Evolutionary conservation across 1,140 invertebrate genomes (phyloP), one percentile per base, ranked within the genome.

Genomic region (Drosophila tani): DNA sequence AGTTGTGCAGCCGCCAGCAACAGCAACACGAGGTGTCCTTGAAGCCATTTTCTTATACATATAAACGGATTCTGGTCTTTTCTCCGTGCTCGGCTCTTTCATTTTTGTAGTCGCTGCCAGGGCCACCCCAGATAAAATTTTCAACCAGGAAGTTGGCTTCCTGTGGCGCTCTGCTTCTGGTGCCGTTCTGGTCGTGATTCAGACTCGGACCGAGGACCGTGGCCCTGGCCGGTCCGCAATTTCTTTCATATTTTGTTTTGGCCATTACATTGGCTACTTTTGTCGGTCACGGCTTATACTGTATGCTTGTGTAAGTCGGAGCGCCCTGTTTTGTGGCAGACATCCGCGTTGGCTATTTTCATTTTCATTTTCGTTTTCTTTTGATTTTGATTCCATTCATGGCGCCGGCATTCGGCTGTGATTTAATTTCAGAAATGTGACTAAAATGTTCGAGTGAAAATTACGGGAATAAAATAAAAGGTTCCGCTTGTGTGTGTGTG

Each of bases 21-120:
- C 60, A 66, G 45, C 71, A 41, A 3, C 14, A 27, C 55, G 75
- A 57, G 65, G 79, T 88, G 84, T 83, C 84, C 84, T 87, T 90
- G 84, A 88, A 88, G 81, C 84, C 84, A 81, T 79, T 90, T 90
- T 90, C 85, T 88, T 90, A 79, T 87, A 87, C 82, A 77, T 88
- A 88, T 84, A 84, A 90, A 87, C 85, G 81, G 77, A 88, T 88
- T 88, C 73, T 66, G 64, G 15, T 60, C 14, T 57, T 51, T 51
- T 64, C 21, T 60, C 47, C 41, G 21, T 62, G 58, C 45, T 47
- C 21, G 63, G 57, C 56, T 40, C 46, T 73, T 50, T 56, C 38
- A 50, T 66, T 63, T 49, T 41, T 59, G 81, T 84, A 67, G 76
- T 60, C 67, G 60, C 63, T 63, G 60, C 58, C 75, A 75, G 66